Base-by-base conservation (phyloP, 2,113 vertebrate genomes). In the Gorsachius goisagi region DNA sequence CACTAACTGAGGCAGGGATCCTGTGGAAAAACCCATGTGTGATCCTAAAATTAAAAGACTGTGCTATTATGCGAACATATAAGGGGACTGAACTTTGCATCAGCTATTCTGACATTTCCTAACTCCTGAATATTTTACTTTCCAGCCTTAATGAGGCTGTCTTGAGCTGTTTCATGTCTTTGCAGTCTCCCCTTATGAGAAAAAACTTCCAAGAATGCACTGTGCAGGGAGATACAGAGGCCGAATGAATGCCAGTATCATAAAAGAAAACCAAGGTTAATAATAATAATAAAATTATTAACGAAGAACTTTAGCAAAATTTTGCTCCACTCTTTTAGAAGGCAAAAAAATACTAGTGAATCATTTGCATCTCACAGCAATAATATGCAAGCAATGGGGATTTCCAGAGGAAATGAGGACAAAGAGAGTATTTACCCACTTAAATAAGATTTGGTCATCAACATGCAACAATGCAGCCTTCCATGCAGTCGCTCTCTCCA, bases 21-120 rank as follows among this genome's bases (percentile, higher is more conserved):
- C 92, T 86, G n/a, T 56, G 56, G 59, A 96, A 96, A 96, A 92
- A 55, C 13, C 24, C 4, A 2, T 45, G 22, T 39, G 69, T 77
- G 33, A 93, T 84, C 60, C 52, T 88, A 68, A 88, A 86, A 94
- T 96, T 90, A 81, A 88, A 88, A 88, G 37, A 92, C 72, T 69
- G 2, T 3, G 9, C 44, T 92, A 63, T 39, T 30, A 49, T 26
- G 68, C 22, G 50, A 86, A 84, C 41, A 27, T 39, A 12, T 55
- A 59, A 81, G 15, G 47, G 35, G 56, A 15, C 23, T 81, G 72
- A 93, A 89, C 33, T 56, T 56, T 0, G 37, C 52, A 60, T 22
- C 56, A 56, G 41, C 82, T 73, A 2, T 81, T 86, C 39, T 87
- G 68, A 86, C 16, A 15, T 90, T 74, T 92, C 35, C 72, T 81